Conservation (phyloP, 2,888 invertebrate species). For the Polydrusus tereticollis region DNA sequence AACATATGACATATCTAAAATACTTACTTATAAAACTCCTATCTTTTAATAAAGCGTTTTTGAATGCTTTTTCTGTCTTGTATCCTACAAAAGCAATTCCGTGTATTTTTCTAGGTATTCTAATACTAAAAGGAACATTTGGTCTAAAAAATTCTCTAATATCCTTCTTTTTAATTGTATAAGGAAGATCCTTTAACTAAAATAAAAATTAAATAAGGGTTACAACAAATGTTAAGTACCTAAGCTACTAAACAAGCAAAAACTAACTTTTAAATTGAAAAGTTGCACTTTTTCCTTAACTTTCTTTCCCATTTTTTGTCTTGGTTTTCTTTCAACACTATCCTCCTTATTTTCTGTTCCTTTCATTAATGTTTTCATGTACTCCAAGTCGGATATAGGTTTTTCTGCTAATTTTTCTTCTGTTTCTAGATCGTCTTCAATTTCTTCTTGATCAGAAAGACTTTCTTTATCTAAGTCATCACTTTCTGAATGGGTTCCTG, state of each 20-base stretch:
- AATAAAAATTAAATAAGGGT: slow-evolving; percentile 38
- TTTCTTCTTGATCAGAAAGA: slow-evolving; percentile 54
- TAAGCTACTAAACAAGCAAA: not conserved
- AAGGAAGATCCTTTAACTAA: slow-evolving; percentile 80
- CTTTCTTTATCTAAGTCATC: slow-evolving; percentile 48
- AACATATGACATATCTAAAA: not conserved
- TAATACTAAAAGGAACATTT: slow-evolving; percentile 81
- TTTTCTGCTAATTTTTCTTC: slow-evolving; percentile 75
- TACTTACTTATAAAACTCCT: slow-evolving; percentile 85
- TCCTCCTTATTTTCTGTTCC: slow-evolving; percentile 60
- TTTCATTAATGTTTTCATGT: slow-evolving; percentile 78
- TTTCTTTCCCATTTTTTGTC: slow-evolving; percentile 64
- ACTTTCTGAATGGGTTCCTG: slow-evolving; percentile 56
- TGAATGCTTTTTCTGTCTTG: slow-evolving; percentile 82
- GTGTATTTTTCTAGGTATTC: slow-evolving; percentile 81
- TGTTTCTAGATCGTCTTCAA: slow-evolving; percentile 44
- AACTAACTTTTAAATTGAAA: slow-evolving; percentile 73
- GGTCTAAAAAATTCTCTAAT: slow-evolving; percentile 89
- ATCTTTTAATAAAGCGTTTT: slow-evolving; percentile 85
- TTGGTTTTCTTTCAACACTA: slow-evolving; percentile 60
- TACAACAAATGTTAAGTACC: too few relatives aligned
- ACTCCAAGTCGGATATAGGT: slow-evolving; percentile 82
- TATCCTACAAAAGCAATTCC: slow-evolving; percentile 95
- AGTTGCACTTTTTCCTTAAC: slow-evolving; percentile 65
- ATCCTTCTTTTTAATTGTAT: slow-evolving; percentile 84